phyloP scores from a whole-genome alignment of 2,888 invertebrate genomes.

The Eubasilissa splendida region DNA sequence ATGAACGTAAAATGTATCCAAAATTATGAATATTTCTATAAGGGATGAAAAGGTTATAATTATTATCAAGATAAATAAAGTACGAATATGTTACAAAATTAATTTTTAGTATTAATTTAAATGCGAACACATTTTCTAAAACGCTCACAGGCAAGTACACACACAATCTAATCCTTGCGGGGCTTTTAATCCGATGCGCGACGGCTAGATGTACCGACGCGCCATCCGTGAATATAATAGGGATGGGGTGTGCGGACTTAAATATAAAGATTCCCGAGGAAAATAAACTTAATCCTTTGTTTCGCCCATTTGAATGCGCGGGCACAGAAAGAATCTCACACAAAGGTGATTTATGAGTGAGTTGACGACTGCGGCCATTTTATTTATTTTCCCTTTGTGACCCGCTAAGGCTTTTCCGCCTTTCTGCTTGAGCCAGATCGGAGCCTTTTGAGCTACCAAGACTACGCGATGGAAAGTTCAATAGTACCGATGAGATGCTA shows the following conservation, averaged over 20 bases:
- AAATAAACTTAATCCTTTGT: constrained; percentile 5
- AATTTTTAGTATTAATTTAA: too few relatives aligned
- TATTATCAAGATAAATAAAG: too few relatives aligned
- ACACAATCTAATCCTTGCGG: too few relatives aligned
- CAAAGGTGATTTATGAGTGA: constrained; percentile 33
- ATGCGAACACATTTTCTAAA: too few relatives aligned
- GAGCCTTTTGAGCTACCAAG: background rate
- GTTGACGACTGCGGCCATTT: constrained; percentile 26
- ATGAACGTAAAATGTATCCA: too few relatives aligned
- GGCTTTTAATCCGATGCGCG: too few relatives aligned
- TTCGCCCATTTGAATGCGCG: constrained; percentile 3
- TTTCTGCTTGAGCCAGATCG: background rate
- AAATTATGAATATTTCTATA: too few relatives aligned
- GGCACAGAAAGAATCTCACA: background rate
- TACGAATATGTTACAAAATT: too few relatives aligned
- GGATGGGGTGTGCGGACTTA: background rate
- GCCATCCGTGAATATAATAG: background rate
- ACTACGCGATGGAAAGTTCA: background rate
- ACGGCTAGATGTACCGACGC: background rate
- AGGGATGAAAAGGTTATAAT: too few relatives aligned
- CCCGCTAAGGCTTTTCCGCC: background rate
- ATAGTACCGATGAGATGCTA: too few relatives aligned
- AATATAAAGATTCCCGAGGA: background rate
- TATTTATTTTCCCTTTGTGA: constrained; percentile 28
- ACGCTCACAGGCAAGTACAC: too few relatives aligned